Percentiles rank a stretch among this genome's conserved stretches.
These are phyloP conservation scores for Napeogenes inachia DNA, from an alignment of 2,888 invertebrate genomes.

Conservation along the genomic window DNA sequence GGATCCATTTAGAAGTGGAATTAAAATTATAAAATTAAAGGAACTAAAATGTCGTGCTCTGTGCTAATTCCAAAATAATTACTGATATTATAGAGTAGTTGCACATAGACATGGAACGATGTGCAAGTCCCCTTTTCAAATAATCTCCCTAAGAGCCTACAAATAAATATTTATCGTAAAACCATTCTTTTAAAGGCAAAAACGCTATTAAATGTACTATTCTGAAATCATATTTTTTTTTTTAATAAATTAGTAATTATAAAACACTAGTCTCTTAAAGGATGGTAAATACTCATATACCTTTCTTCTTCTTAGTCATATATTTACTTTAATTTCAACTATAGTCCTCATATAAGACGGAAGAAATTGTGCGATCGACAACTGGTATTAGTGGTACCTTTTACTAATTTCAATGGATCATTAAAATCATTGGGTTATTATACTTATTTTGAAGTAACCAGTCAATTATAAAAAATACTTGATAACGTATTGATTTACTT, in stretches of 20 bases:
- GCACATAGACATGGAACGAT: slow-evolving; percentile 59
- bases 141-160: slow-evolving; percentile 41
- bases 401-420: slow-evolving; percentile 23
- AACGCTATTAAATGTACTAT: background rate
- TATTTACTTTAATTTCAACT: slow-evolving; percentile 24
- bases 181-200: slow-evolving; percentile 17
- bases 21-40: slow-evolving; percentile 33
- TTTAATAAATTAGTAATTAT: too few relatives aligned
- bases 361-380: slow-evolving; percentile 14
- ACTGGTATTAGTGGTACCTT: background rate
- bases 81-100: slow-evolving; percentile 54
- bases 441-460: slow-evolving; percentile 11
- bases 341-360: slow-evolving; percentile 20
- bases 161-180: slow-evolving; percentile 25
- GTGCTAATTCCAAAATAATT: slow-evolving; percentile 35
- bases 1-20: background rate
- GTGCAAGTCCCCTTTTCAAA: slow-evolving; percentile 52
- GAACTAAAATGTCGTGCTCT: slow-evolving; percentile 40
- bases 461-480: background rate
- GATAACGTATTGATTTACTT: slow-evolving; percentile 38
- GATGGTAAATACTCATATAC: slow-evolving; percentile 22
- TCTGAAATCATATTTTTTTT: too few relatives aligned
- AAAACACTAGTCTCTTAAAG: slow-evolving; percentile 16
- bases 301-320: slow-evolving; percentile 30
- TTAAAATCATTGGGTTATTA: slow-evolving; percentile 27